phyloP scores from a whole-genome alignment of 2,113 vertebrate genomes.

The Sialia sialis region DNA sequence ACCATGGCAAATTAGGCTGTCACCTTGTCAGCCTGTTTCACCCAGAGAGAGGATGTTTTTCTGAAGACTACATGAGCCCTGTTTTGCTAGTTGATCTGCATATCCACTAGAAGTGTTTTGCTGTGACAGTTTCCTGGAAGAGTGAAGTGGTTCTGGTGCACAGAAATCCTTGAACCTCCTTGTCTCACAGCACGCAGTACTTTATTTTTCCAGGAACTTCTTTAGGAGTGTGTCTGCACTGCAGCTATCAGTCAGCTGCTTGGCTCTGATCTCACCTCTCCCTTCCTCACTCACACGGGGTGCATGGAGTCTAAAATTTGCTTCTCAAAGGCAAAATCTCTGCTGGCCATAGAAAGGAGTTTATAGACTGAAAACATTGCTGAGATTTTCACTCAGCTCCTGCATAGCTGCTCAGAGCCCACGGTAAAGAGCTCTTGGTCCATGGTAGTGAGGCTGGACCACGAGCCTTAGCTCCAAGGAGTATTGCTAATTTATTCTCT shows the following conservation, averaged over 20 bases:
- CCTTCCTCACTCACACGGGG: neutral
- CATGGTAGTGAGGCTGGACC: neutral
- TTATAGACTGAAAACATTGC: neutral
- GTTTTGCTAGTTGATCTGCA: neutral
- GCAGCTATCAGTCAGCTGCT: neutral
- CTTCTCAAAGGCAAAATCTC: neutral
- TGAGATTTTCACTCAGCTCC: neutral
- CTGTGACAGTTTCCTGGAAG: neutral
- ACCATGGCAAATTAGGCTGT: neutral
- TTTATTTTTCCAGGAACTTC: neutral
- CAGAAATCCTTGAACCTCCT: neutral
- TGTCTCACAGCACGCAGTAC: neutral
- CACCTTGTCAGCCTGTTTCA: neutral
- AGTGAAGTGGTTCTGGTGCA: neutral
- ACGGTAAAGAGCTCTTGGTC: neutral
- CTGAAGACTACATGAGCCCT: neutral
- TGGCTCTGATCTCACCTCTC: neutral
- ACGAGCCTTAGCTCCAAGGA: neutral
- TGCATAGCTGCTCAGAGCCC: neutral
- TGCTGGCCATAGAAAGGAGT: neutral
- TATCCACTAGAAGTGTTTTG: neutral
- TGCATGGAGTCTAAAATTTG: fast-evolving
- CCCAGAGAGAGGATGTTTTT: neutral
- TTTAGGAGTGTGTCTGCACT: neutral
- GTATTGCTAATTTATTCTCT: neutral